Evolutionary conservation across 2,888 invertebrate species (phyloP).

Genomic region (Halictus ligatus): DNA sequence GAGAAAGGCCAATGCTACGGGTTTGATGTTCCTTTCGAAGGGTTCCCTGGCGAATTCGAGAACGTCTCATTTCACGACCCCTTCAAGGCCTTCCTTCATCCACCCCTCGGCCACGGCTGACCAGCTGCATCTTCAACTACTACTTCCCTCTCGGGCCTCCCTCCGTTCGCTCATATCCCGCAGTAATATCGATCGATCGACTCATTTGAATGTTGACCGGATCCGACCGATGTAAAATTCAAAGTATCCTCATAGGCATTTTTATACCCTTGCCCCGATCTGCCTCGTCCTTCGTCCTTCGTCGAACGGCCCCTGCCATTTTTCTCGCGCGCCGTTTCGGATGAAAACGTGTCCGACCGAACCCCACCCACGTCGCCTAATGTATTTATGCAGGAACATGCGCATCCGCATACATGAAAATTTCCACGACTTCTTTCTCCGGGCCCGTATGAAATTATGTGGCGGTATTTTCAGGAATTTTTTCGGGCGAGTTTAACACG

Average conservation of each 20-base stretch:
- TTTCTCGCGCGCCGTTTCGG: slow-evolving; percentile 40
- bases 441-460: slow-evolving; percentile 68
- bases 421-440: slow-evolving; percentile 51
- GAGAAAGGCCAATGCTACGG: slow-evolving; percentile 58
- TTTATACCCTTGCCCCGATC: slow-evolving; percentile 76
- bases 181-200: slow-evolving; percentile 74
- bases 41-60: slow-evolving; percentile 69
- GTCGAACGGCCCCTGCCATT: slow-evolving; percentile 14
- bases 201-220: slow-evolving; percentile 83
- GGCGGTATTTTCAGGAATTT: not conserved
- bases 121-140: slow-evolving; percentile 59
- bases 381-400: slow-evolving; percentile 82
- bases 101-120: slow-evolving; percentile 44
- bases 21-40: slow-evolving; percentile 64
- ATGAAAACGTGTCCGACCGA: slow-evolving; percentile 66
- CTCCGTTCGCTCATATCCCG: slow-evolving; percentile 33
- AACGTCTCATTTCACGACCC: slow-evolving; percentile 70
- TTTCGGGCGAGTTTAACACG: not conserved
- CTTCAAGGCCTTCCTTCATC: slow-evolving; percentile 55
- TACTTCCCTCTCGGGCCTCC: slow-evolving; percentile 19
- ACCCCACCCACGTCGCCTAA: slow-evolving; percentile 66
- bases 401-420: slow-evolving; percentile 76
- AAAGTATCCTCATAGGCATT: slow-evolving; percentile 81
- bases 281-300: slow-evolving; percentile 18
- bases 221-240: slow-evolving; percentile 80